A percentile compares a stretch with the other conserved stretches of the same genome.
Evolutionary conservation across 2,888 invertebrate species (phyloP).

Genomic region (Cephus nigrinus): DNA sequence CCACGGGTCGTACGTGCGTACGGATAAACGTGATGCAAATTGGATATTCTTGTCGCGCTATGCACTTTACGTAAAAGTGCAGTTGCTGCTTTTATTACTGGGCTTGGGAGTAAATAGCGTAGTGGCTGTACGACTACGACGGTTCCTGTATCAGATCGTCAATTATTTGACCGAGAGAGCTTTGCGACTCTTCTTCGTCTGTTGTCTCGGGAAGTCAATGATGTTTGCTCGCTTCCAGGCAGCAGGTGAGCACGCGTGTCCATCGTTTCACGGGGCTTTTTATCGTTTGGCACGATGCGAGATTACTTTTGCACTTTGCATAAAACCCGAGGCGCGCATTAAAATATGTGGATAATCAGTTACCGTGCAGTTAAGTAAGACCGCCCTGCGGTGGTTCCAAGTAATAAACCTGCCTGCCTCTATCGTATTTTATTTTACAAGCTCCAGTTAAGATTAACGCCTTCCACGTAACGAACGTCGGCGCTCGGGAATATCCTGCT

Average conservation of each 20-base stretch:
- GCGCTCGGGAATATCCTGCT: neutral
- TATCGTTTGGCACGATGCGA: neutral
- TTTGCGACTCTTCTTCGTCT: neutral
- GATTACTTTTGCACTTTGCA: conserved; percentile 6
- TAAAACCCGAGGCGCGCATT: conserved; percentile 5
- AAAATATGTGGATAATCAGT: conserved; percentile 14
- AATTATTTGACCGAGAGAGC: neutral
- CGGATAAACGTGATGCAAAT: neutral
- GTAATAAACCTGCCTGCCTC: conserved; percentile 12
- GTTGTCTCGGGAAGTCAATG: neutral
- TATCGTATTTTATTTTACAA: conserved; percentile 1
- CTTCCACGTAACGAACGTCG: neutral
- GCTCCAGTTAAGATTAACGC: neutral
- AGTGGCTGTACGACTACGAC: neutral
- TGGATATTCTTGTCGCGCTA: neutral
- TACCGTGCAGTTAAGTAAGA: conserved; percentile 7
- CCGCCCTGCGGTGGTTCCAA: conserved; percentile 16
- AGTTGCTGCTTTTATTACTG: neutral
- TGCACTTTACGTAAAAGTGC: neutral
- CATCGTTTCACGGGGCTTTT: neutral
- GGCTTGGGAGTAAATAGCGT: neutral
- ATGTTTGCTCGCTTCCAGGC: neutral
- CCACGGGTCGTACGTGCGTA: neutral
- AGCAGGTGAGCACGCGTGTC: neutral
- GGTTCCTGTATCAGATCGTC: neutral